Conservation (phyloP, 2,797 vertebrate species). For the Anguilla obscura region DNA sequence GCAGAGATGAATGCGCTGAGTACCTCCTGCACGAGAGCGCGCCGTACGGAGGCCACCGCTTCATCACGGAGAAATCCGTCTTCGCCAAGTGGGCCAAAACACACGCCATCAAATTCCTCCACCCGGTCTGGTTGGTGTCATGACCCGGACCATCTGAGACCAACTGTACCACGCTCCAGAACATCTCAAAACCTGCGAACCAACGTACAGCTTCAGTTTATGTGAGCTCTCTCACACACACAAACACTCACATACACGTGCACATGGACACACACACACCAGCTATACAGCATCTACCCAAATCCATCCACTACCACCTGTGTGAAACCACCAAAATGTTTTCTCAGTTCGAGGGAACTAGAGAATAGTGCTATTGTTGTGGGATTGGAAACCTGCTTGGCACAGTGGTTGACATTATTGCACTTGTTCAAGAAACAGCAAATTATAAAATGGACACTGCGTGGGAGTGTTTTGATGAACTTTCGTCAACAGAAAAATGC, state of each 20-base stretch:
- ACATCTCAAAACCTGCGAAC: background rate
- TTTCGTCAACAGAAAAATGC: constrained; percentile 1
- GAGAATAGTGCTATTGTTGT: background rate
- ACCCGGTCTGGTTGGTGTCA: constrained; percentile 88
- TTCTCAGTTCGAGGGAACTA: background rate
- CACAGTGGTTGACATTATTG: background rate
- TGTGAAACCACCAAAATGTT: background rate
- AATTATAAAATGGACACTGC: background rate
- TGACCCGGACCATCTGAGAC: constrained; percentile 68
- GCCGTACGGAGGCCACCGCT: constrained; percentile 92
- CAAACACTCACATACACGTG: background rate
- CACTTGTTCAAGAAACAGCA: constrained; percentile 1
- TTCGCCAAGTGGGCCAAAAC: constrained; percentile 94
- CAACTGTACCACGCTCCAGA: constrained; percentile 9
- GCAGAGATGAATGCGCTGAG: constrained; percentile 90
- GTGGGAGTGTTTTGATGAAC: background rate
- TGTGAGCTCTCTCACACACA: background rate
- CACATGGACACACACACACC: background rate
- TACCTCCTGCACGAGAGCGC: constrained; percentile 93
- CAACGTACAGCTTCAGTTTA: background rate
- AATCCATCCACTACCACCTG: constrained; percentile 1
- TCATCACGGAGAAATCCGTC: constrained; percentile 96
- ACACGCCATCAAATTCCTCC: constrained; percentile 89
- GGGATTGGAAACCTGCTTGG: background rate
- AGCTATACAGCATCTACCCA: background rate